Base-by-base conservation (phyloP, 2,113 vertebrate genomes). In the Girardinichthys multiradiatus region DNA sequence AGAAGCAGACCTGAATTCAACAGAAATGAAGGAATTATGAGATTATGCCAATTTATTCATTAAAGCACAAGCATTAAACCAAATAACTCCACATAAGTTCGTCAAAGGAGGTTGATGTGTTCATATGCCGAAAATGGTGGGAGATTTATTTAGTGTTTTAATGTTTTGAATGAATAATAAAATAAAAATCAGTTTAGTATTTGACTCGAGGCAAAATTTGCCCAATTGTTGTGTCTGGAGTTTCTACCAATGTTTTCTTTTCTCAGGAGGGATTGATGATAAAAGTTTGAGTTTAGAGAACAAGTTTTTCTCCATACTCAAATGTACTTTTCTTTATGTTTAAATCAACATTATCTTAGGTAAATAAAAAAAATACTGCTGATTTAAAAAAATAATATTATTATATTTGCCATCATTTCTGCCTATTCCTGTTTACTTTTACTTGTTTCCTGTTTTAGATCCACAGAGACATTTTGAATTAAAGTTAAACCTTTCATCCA, bases 401-500 rank as follows among this genome's bases (percentile, higher is more conserved):
- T 54, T 62, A 42, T 3, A 48, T 74, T 57, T 42, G 12, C 74
- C 37, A 33, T 72, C 31, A 27, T 65, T 66, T 64, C 14, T 76
- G 33, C 59, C 37, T 66, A 57, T n/a, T 69, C 17, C 9, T 4
- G 19, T 71, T 69, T 65, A 26, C 37, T 75, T 66, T 57, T 14
- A 10, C 63, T 68, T 35, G 57, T 42, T 81, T 64, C 29, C 54
- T 68, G 24, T 64, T 83, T 84, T 27, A 71, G 68, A 64, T 75
- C 65, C 66, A 87, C 65, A 33, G 33, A 84, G 82, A 68, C 70
- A 48, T 82, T 82, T 72, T 65, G 39, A 76, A 80, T 74, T 83
- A 68, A 75, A 86, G 67, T 74, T 85, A 45, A 83, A 84, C 74
- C 81, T 61, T 66, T 61, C 80, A 79, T 86, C 64, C 64, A 27